Evolutionary conservation across 2,113 vertebrate genomes (phyloP), one percentile per base, ranked within the genome.

Genomic region (Pseudorasbora parva): DNA sequence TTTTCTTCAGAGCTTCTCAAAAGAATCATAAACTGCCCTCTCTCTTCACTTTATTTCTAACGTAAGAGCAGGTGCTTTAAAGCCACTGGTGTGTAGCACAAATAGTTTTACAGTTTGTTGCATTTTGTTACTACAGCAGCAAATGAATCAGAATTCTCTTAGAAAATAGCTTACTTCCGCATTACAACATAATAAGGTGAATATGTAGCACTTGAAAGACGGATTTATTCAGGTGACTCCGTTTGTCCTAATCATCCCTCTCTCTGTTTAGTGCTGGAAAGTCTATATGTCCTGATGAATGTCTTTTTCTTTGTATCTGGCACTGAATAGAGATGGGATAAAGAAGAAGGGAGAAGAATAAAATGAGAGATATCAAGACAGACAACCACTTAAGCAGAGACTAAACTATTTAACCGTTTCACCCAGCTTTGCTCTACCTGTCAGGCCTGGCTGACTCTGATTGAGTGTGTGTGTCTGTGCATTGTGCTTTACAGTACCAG

Each of bases 341-440:
- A 1, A 71, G 37, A 45, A 11, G 41, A 45, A 45, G 11, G 21
- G 21, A 71, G 68, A 45, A 11, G 47, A 54, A 66, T 37, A 72
- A 54, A 84, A 27, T 82, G 73, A 62, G 43, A 88, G 57, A 66
- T 59, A 88, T 87, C 78, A 88, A 41, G 72, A 88, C 77, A 86
- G 87, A 81, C 82, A 87, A 87, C 62, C 87, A 89, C 86, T 91
- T 89, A 90, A 88, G 82, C 87, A 71, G 84, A 87, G 45, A 81
- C 49, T 88, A 72, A 85, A 91, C 83, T 86, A 74, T 91, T 93
- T 91, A 90, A 89, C 79, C 88, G 75, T 88, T 92, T 91, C 88
- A 88, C 88, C 91, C 89, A 66, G 5, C 49, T 84, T 82, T 47
- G 78, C 82, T 83, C 76, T 88, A 85, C 86, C 71, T 87, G 84